A percentile compares a stretch with the other conserved stretches of the same genome.
phyloP scores from a whole-genome alignment of 2,888 invertebrate genomes.

The Pilophorus perplexus region DNA sequence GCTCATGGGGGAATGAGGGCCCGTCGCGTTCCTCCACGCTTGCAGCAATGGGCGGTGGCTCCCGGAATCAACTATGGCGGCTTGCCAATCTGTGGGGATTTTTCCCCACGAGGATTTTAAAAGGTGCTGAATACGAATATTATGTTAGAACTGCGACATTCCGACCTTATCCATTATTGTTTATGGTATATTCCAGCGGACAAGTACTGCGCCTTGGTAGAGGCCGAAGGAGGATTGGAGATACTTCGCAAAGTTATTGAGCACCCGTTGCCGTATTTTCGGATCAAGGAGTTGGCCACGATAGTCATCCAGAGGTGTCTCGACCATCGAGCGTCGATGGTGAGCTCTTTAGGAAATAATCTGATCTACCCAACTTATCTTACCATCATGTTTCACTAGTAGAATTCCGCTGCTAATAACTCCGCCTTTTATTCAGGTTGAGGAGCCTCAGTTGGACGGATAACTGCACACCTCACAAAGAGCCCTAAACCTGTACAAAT shows the following conservation, averaged over 20 bases:
- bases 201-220: conserved; percentile 87
- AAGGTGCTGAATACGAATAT: too few relatives aligned
- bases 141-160: too few relatives aligned
- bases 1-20: too few relatives aligned
- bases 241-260: conserved; percentile 66
- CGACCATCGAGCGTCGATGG: conserved; percentile 18
- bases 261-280: conserved; percentile 62
- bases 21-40: too few relatives aligned
- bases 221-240: conserved; percentile 78
- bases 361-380: background rate
- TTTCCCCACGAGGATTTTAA: too few relatives aligned
- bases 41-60: too few relatives aligned
- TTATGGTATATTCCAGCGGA: conserved; percentile 79
- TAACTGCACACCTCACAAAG: background rate
- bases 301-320: conserved; percentile 42
- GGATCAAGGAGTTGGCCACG: conserved; percentile 66
- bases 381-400: background rate
- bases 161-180: background rate
- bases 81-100: too few relatives aligned
- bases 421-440: conserved; percentile 6
- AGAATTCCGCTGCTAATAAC: background rate
- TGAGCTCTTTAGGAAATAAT: background rate
- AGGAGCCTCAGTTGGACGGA: conserved; percentile 33
- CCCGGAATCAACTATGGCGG: too few relatives aligned
- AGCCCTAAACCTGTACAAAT: background rate